Evolutionary conservation across 1,140 invertebrate species (phyloP).

Genomic region (Chironomus striatipennis): DNA sequence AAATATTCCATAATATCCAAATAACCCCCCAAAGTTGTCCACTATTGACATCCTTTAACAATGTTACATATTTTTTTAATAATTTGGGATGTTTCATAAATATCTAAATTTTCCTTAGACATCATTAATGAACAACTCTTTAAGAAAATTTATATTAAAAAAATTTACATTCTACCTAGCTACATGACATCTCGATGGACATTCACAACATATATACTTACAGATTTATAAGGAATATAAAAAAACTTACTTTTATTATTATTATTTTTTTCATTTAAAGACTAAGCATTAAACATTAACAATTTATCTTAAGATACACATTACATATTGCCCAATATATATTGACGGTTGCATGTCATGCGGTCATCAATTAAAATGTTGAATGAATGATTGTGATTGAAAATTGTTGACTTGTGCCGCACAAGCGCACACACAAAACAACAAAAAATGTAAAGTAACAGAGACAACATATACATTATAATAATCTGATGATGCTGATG

Average conservation of each 20-base stretch:
- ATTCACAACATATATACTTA: constrained; percentile 12
- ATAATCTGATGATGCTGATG: not conserved
- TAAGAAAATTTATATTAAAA: not conserved
- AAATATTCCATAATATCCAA: too few species aligned
- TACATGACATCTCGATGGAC: constrained; percentile 17
- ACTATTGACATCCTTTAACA: too few species aligned
- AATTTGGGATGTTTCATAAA: too few species aligned
- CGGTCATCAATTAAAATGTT: constrained; percentile 9
- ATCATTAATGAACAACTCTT: not conserved
- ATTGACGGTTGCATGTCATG: constrained; percentile 1
- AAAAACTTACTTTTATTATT: not conserved
- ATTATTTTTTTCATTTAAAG: not conserved
- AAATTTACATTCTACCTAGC: not conserved
- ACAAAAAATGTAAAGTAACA: not conserved
- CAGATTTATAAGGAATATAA: not conserved
- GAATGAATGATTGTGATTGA: constrained; percentile 1
- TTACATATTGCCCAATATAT: not conserved
- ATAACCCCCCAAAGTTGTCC: too few species aligned
- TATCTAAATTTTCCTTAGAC: too few species aligned
- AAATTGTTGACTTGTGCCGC: not conserved
- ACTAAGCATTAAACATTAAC: not conserved
- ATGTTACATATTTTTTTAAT: too few species aligned
- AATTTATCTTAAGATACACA: not conserved
- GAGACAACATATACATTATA: not conserved
- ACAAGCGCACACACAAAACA: not conserved